Base-by-base conservation (phyloP, 2,797 vertebrate genomes). In the Falco novaeseelandiae region DNA sequence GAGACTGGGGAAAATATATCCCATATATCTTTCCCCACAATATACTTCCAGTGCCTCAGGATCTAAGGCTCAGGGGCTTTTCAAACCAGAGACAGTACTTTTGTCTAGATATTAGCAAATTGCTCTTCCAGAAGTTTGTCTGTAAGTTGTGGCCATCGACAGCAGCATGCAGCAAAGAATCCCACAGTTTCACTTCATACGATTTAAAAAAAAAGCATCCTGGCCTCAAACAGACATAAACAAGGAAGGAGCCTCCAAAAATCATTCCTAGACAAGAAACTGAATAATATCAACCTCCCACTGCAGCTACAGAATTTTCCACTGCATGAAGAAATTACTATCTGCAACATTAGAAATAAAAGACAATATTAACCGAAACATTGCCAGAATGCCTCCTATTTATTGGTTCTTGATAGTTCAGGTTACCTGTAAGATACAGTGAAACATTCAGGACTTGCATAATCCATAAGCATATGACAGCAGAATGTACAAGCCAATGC, bases 11-110 rank as follows among this genome's bases (percentile, higher is more conserved):
- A 91, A 87, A 76, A 76, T 4, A 42, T 32, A 38, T 8, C 10
- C 20, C 30, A 4, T 34, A n/a, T n/a, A n/a, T 78, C 36, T 10
- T 73, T 86, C n/a, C 9, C 30, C 16, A 42, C 0, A 0, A 61
- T 27, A 14, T 6, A 52, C 9, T n/a, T 61, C 9, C 32, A 62
- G n/a, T 1, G 8, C 23, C 49, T 42, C 14, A 21, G 19, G 23
- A 42, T 72, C 21, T 51, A 69, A 72, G 8, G 26, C 71, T 91
- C 38, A 80, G 14, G 25, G 7, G 7, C 3, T 61, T 69, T 22
- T 63, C 25, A 67, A 91, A 58, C 5, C 9, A 94, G 22, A 84
- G 30, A 40, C 6, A 46, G n/a, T 36, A 4, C 6, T 19, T 70
- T 83, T 30, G 3, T 25, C 15, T 55, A 34, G 44, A 29, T 36